Base-by-base conservation (phyloP, 2,888 invertebrate species). In the Tachina lurida region DNA sequence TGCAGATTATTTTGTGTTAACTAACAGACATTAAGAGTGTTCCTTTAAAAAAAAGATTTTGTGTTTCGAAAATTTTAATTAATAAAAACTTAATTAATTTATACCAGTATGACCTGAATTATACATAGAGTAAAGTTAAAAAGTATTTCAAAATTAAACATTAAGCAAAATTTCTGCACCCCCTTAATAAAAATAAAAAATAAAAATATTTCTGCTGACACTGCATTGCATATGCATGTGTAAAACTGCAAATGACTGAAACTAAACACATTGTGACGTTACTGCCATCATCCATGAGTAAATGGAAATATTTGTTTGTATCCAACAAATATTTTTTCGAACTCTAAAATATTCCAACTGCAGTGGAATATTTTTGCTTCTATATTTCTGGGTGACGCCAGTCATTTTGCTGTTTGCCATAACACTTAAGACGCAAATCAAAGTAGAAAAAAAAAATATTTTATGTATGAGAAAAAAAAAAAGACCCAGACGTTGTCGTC, bases 311-410 rank as follows among this genome's bases (percentile, higher is more conserved):
- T 41, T 22, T 49, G 22, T 70, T 15, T 62, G n/a, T 9, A 62
- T 31, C 31, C 22, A 43, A 13, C 8, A 70, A 70, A 54, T 31
- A 54, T 31, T 71, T 1, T 31, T 31, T 31, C 31, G 15, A 52
- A 45, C 17, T 62, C 47, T 47, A 43, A 79, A 73, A 73, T 79
- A 65, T 67, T 65, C 31, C 63, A 65, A 65, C 43, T 67, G 77
- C 82, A 83, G 58, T 60, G 49, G 77, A 83, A 77, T 65, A 43
- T 12, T 83, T 77, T 71, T 31, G 5, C 1, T 31, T 5, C 31
- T 31, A 31, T 31, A 31, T 31, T 76, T 77, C 67, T n/a, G 19
- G 13, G 49, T 83, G 83, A 77, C 83, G 77, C 83, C 83, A 83
- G 31, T 58, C 63, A 52, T 60, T 19, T 62, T 22, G 3, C 58